phyloP scores from a whole-genome alignment of 2,113 vertebrate species.

The Platysteira castanea region DNA sequence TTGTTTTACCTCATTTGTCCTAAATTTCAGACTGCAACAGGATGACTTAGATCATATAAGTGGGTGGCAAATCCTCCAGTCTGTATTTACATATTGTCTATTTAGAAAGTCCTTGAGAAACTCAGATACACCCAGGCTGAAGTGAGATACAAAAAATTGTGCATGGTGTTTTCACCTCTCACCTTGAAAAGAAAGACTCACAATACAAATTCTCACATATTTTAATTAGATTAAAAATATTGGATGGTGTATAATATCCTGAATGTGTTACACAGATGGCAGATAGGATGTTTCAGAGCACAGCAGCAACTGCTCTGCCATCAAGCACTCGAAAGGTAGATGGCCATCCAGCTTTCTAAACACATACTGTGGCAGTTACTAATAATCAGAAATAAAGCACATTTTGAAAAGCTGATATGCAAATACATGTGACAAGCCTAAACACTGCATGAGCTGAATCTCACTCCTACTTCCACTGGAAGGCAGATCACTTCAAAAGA shows the following conservation, averaged over 20 bases:
- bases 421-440: background rate
- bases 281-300: background rate
- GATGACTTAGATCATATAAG: conserved; percentile 13
- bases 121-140: background rate
- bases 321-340: background rate
- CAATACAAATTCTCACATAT: background rate
- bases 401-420: background rate
- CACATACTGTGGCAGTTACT: background rate
- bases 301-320: background rate
- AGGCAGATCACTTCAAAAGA: background rate
- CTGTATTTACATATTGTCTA: background rate
- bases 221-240: background rate
- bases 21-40: conserved; percentile 38
- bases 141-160: background rate
- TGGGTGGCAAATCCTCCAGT: conserved; percentile 27
- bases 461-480: background rate
- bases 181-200: background rate
- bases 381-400: background rate
- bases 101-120: conserved; percentile 47
- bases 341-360: background rate
- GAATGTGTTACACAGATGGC: background rate
- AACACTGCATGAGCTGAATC: background rate
- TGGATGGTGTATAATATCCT: background rate
- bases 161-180: background rate
- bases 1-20: conserved; percentile 45